phyloP scores from a whole-genome alignment of 2,888 invertebrate species.

The Dasypolia templi region DNA sequence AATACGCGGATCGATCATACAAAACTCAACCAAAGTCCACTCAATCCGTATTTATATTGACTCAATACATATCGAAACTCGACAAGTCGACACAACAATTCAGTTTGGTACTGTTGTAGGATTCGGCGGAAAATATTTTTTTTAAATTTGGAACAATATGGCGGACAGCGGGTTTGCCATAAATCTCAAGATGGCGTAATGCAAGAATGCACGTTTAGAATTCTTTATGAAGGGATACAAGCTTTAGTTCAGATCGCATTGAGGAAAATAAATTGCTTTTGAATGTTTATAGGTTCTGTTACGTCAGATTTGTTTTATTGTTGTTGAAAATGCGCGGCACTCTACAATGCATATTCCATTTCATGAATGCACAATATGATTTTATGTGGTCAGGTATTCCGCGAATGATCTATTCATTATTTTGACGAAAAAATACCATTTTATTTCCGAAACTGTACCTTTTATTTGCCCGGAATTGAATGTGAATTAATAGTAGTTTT shows the following conservation, averaged over 20 bases:
- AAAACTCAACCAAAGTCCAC: conserved; percentile 77
- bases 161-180: conserved; percentile 87
- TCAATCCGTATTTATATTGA: conserved; percentile 71
- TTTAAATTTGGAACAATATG: conserved; percentile 89
- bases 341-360: conserved; percentile 57
- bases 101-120: conserved; percentile 73
- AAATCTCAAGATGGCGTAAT: conserved; percentile 89
- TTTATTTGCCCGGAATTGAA: conserved; percentile 18
- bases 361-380: conserved; percentile 51
- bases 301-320: conserved; percentile 63
- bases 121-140: conserved; percentile 82
- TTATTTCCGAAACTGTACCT: conserved; percentile 6
- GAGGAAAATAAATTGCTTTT: conserved; percentile 78
- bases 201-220: conserved; percentile 86
- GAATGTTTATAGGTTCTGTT: conserved; percentile 70
- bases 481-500: neutral
- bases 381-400: conserved; percentile 47
- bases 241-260: conserved; percentile 77
- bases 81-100: conserved; percentile 70
- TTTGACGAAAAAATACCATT: conserved; percentile 12
- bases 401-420: conserved; percentile 44
- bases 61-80: too few species aligned
- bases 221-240: conserved; percentile 86
- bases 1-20: conserved; percentile 72
- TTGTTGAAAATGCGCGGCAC: conserved; percentile 49